Evolutionary conservation across 64 coral and sea anemone genomes (phyloP), one percentile per base, ranked within the genome.

Genomic region (Actinia equina): DNA sequence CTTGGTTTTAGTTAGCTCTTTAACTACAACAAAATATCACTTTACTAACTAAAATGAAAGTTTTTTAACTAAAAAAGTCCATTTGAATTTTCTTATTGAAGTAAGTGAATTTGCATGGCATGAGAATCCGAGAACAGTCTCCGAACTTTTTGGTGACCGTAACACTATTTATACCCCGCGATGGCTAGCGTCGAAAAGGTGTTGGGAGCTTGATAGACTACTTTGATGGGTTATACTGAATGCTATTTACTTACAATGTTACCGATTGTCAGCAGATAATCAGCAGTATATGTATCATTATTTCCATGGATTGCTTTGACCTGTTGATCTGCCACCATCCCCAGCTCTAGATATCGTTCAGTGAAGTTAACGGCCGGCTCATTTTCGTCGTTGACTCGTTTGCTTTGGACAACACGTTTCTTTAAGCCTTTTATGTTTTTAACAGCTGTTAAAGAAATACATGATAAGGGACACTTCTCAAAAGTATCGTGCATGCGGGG

Each of bases 171-270:
- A 37, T 37, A 37, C 30, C 30, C 0, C 30, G 30, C 30, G 30
- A 37, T 37, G 30, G 30, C 30, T 37, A 37, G 30, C 30, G 30
- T 37, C 30, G 30, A 37, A 37, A 37, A 37, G 30, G 30, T 37
- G 46, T 49, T 49, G 7, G 46, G 7, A 49, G 7, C 46, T 49
- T 49, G 46, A 8, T 8, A 49, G 46, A 49, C 46, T 49, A 49
- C 46, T 49, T 49, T 49, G 46, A 37, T 37, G 30, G 30, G 46
- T 4, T 49, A 49, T 49, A 49, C 30, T 37, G 65, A 0, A 27
- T 14, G n/a, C 27, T 74, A 74, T 25, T 43, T 64, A 87, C 89
- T 90, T 78, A 90, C 89, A 10, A 90, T 85, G 69, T 90, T 90
- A 11, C 82, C 82, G 5, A 90, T 3, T 25, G 71, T 57, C 22